Conservation (phyloP, 2,888 invertebrate genomes). For the Exephanes ischioxanthus region DNA sequence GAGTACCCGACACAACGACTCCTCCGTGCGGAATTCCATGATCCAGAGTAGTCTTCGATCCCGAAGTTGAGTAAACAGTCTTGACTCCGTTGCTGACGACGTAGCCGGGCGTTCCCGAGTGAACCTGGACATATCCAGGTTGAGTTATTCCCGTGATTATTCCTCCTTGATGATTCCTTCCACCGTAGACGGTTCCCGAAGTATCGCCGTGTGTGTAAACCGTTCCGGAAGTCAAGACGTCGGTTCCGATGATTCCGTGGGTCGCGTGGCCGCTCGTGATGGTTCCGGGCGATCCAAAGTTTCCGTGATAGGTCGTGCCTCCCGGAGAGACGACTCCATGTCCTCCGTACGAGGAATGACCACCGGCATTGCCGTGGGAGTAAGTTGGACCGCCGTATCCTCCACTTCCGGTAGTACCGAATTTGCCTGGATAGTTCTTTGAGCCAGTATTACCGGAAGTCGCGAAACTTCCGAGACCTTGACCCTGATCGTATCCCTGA, state of each 20-base stretch:
- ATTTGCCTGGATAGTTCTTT: conserved; percentile 10
- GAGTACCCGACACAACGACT: conserved; percentile 62
- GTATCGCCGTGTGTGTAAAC: conserved; percentile 68
- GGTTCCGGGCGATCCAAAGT: conserved; percentile 48
- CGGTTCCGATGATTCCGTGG: conserved; percentile 66
- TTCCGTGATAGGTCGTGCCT: conserved; percentile 37
- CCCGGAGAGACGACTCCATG: conserved; percentile 1
- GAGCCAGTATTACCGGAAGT: conserved; percentile 26
- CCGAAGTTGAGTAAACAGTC: conserved; percentile 69
- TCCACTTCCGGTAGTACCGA: conserved; percentile 35
- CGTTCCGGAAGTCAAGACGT: conserved; percentile 71
- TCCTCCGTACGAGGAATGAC: conserved; percentile 1
- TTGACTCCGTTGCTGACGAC: conserved; percentile 69
- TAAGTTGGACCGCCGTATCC: conserved; percentile 32
- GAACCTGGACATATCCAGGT: conserved; percentile 74
- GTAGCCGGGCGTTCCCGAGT: conserved; percentile 74
- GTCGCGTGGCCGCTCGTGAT: conserved; percentile 66
- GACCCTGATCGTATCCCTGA: neutral
- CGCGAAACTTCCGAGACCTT: conserved; percentile 2
- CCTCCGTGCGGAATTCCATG: conserved; percentile 56
- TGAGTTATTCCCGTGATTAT: conserved; percentile 66
- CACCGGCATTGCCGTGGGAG: conserved; percentile 16
- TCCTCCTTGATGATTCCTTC: conserved; percentile 67
- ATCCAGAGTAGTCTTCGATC: conserved; percentile 13
- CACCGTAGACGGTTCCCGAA: conserved; percentile 67